phyloP scores from a whole-genome alignment of 2,888 invertebrate species.

The Cantharis lateralis region DNA sequence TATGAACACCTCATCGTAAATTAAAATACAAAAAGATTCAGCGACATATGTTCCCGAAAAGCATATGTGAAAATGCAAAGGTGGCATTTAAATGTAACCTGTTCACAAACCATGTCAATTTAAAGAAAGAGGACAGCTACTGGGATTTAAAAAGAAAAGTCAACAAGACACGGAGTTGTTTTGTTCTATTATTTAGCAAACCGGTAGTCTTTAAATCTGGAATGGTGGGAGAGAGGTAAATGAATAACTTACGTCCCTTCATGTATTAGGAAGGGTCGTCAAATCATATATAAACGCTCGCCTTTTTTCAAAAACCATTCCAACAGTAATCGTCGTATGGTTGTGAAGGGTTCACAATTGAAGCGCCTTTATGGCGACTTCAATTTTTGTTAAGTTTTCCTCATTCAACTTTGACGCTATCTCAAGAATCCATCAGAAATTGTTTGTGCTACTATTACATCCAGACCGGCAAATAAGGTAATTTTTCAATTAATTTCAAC shows the following conservation, averaged over 20 bases:
- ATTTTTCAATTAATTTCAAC: neutral
- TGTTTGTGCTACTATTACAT: neutral
- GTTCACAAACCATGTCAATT: constrained; percentile 24
- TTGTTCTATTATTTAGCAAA: constrained; percentile 28
- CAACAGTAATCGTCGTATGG: constrained; percentile 20
- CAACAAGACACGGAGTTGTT: constrained; percentile 13
- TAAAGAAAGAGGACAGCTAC: constrained; percentile 15
- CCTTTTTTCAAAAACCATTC: constrained; percentile 25
- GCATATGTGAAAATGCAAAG: neutral
- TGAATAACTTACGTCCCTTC: constrained; percentile 1
- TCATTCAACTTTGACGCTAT: neutral
- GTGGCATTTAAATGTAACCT: constrained; percentile 15
- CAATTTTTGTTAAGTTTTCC: constrained; percentile 10
- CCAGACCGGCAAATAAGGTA: neutral
- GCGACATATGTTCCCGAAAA: neutral
- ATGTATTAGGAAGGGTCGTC: constrained; percentile 5
- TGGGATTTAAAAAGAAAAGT: constrained; percentile 24
- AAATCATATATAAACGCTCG: constrained; percentile 20
- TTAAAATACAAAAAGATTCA: neutral
- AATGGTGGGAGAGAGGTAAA: constrained; percentile 23
- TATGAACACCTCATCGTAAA: neutral
- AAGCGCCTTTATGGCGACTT: constrained; percentile 16
- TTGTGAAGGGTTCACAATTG: constrained; percentile 4
- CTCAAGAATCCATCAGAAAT: neutral
- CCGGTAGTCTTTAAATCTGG: constrained; percentile 14